A percentile compares a stretch with the other conserved stretches of the same genome.
Evolutionary conservation across 1,140 invertebrate genomes (phyloP).

Genomic region (Drosophila mayri): DNA sequence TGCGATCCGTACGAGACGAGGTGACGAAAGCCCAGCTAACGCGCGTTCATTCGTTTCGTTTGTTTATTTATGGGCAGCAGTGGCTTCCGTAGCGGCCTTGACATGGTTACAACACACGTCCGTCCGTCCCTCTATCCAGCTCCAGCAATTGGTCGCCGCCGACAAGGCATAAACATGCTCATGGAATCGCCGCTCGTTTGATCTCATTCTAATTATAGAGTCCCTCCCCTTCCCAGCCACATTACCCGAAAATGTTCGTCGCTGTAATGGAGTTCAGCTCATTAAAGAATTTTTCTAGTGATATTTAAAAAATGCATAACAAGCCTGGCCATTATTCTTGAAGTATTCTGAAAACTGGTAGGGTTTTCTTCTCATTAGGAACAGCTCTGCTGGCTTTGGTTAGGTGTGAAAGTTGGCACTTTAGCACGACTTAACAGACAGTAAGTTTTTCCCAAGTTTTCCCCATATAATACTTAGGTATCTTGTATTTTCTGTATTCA

Average conservation of each 20-base stretch:
- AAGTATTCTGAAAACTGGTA: neutral
- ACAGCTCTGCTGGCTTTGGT: neutral
- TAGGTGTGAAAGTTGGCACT: constrained; percentile 3
- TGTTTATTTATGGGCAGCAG: constrained; percentile 46
- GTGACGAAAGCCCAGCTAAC: constrained; percentile 33
- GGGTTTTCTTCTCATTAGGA: neutral
- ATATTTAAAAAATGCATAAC: neutral
- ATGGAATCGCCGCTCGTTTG: constrained; percentile 38
- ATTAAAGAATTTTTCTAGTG: neutral
- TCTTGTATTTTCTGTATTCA: neutral
- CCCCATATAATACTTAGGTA: too few relatives aligned
- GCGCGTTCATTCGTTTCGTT: neutral
- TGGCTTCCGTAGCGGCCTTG: constrained; percentile 64
- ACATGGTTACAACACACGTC: constrained; percentile 72
- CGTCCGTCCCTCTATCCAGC: constrained; percentile 18
- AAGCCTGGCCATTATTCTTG: neutral
- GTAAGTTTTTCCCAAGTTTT: neutral
- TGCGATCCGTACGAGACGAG: constrained; percentile 19
- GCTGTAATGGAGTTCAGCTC: constrained; percentile 7
- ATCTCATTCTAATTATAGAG: constrained; percentile 59
- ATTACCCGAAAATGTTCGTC: constrained; percentile 19
- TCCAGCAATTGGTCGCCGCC: constrained; percentile 37
- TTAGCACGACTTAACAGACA: neutral
- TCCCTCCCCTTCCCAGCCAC: neutral
- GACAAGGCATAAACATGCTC: constrained; percentile 40